Conservation (phyloP, 1,140 invertebrate species). For the Chymomyza costata region DNA sequence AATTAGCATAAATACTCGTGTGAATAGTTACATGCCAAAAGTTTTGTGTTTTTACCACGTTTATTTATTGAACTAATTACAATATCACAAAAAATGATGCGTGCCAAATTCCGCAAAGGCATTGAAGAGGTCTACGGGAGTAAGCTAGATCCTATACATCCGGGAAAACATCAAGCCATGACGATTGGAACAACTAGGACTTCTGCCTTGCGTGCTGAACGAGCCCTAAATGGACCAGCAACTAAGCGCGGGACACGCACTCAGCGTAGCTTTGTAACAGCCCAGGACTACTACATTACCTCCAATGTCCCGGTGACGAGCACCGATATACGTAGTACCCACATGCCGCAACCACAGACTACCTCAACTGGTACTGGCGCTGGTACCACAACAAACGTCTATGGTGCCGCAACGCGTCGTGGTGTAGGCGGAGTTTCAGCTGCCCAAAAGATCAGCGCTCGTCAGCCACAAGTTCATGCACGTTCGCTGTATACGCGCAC, state of each 20-base stretch:
- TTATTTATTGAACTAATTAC: too few species aligned
- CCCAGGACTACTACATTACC: conserved; percentile 59
- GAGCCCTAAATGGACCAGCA: conserved; percentile 10
- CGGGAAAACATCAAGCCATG: conserved; percentile 26
- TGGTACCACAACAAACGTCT: conserved; percentile 9
- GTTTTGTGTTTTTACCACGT: too few species aligned
- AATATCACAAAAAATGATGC: conserved; percentile 39
- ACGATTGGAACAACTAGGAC: conserved; percentile 35
- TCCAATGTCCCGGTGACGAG: conserved; percentile 48
- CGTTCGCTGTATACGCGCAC: conserved; percentile 22
- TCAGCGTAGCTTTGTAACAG: conserved; percentile 51
- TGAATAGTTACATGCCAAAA: too few species aligned
- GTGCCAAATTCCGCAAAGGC: conserved; percentile 48
- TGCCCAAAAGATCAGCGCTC: conserved; percentile 25
- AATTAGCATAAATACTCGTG: too few species aligned
- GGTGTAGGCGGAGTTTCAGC: background rate
- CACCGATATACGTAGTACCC: conserved; percentile 22
- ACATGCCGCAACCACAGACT: background rate
- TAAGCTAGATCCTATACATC: conserved; percentile 47
- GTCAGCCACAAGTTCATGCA: conserved; percentile 28
- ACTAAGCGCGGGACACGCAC: conserved; percentile 27
- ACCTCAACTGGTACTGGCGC: conserved; percentile 11
- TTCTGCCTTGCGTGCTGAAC: conserved; percentile 23
- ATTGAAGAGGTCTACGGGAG: conserved; percentile 62
- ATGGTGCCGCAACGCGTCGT: conserved; percentile 25